These are phyloP conservation scores for Helicoverpa assulta DNA, from an alignment of 2,888 invertebrate genomes.

Conservation along the genomic window DNA sequence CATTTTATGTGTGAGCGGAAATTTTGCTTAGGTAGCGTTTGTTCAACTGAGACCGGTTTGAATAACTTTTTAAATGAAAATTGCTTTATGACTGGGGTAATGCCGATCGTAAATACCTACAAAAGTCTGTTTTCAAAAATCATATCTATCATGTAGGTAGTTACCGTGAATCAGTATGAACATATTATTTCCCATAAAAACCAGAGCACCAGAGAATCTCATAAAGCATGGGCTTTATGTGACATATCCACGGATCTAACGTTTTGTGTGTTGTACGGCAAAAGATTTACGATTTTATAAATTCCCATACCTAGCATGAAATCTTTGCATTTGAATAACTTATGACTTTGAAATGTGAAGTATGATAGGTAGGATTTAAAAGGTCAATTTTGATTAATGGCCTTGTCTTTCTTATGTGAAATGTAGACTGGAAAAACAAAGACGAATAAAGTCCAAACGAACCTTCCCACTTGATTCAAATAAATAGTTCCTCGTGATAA, in stretches of 20 bases:
- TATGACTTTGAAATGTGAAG: neutral
- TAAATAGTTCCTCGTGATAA: too few relatives aligned
- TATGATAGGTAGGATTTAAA: neutral
- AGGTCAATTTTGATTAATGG: neutral
- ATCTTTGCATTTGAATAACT: slow-evolving; percentile 9
- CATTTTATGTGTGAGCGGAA: neutral
- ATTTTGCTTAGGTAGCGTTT: neutral
- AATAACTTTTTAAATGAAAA: neutral
- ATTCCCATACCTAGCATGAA: slow-evolving; percentile 7
- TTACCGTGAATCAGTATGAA: slow-evolving; percentile 8
- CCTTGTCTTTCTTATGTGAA: neutral
- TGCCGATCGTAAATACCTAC: too few relatives aligned
- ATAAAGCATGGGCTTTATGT: slow-evolving; percentile 65
- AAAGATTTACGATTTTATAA: slow-evolving; percentile 44
- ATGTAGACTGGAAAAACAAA: too few relatives aligned
- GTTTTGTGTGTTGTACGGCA: slow-evolving; percentile 52
- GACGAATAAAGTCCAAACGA: too few relatives aligned
- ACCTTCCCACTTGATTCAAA: too few relatives aligned
- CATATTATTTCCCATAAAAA: slow-evolving; percentile 39
- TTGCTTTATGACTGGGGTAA: too few relatives aligned
- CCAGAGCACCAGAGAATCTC: slow-evolving; percentile 25
- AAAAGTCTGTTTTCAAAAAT: neutral
- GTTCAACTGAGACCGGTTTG: neutral
- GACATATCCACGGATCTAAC: slow-evolving; percentile 61
- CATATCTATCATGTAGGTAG: slow-evolving; percentile 3